Conservation (phyloP, 2,888 invertebrate species). For the Tinea pellionella region DNA sequence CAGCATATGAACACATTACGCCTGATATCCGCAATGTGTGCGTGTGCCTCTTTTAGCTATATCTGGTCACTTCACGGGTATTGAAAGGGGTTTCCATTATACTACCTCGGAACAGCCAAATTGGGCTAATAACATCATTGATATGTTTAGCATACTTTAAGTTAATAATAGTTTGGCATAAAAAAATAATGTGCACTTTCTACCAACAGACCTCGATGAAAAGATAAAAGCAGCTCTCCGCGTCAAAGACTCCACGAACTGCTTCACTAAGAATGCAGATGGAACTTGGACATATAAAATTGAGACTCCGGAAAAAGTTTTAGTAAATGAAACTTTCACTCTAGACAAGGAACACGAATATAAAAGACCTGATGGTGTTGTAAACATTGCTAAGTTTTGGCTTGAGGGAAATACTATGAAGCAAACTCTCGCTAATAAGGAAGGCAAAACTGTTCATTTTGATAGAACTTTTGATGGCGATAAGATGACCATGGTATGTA, state of each 20-base stretch:
- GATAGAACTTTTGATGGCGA: conserved; percentile 17
- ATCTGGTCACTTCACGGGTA: no score
- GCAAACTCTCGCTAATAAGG: conserved; percentile 15
- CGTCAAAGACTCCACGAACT: conserved; percentile 13
- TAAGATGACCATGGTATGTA: conserved; percentile 18
- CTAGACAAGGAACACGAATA: conserved; percentile 18
- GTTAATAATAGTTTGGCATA: no score
- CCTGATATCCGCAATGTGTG: no score
- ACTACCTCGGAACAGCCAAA: no score
- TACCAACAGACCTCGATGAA: conserved; percentile 12
- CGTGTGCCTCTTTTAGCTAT: no score
- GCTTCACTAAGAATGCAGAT: conserved; percentile 19
- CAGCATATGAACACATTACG: no score
- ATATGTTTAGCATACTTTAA: no score
- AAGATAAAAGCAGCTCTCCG: conserved; percentile 14
- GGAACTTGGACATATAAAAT: conserved; percentile 18
- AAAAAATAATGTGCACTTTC: no score
- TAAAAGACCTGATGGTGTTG: conserved; percentile 17
- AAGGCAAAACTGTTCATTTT: conserved; percentile 16
- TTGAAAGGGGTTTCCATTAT: no score
- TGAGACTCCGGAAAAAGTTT: conserved; percentile 6
- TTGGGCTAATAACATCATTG: no score
- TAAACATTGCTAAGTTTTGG: conserved; percentile 14
- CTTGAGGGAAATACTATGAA: conserved; percentile 17
- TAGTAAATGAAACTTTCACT: conserved; percentile 17